Evolutionary conservation across 1,140 invertebrate species (phyloP), one percentile per base, ranked within the genome.

Genomic region (Hycleus cichorii): DNA sequence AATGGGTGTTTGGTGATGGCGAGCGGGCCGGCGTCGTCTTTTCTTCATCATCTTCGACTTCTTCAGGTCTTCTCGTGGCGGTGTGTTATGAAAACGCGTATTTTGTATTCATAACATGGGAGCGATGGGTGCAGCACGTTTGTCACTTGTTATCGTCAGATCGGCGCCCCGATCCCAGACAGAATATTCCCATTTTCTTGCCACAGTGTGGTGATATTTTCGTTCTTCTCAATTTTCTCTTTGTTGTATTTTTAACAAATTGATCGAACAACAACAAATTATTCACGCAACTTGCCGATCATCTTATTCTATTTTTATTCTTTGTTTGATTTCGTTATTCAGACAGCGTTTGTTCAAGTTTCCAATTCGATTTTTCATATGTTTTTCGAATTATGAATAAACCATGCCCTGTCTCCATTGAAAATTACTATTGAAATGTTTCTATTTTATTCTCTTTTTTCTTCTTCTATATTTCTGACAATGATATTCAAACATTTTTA

Each of bases 31-130:
- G 18, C 42, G 51, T 32, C 4, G 2, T 32, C 32, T 18, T 2
- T 32, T 32, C 32, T 32, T 32, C 32, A 5, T 32, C 32, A 5
- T 7, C 4, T 32, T 2, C 32, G 32, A 32, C 32, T 32, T 32
- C 32, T 32, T 32, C 32, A 18, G 18, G 32, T 32, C 32, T 5
- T 32, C 32, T 32, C 32, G 32, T 32, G 32, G 18, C 39, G 49
- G 32, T 32, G 57, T 47, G 52, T 55, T 64, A 64, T 64, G 63
- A 59, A 56, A 59, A 64, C 51, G 44, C 49, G 57, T 57, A 64
- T 64, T 71, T 71, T 67, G 69, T 71, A 71, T 71, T 71, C 69
- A 71, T 71, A 71, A 71, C 69, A 69, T 66, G 63, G 66, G 63
- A 66, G 66, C 53, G 58, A 46, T 69, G 68, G 69, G 68, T 66